Evolutionary conservation across 2,888 invertebrate genomes (phyloP).

Genomic region (Cryptus armator): DNA sequence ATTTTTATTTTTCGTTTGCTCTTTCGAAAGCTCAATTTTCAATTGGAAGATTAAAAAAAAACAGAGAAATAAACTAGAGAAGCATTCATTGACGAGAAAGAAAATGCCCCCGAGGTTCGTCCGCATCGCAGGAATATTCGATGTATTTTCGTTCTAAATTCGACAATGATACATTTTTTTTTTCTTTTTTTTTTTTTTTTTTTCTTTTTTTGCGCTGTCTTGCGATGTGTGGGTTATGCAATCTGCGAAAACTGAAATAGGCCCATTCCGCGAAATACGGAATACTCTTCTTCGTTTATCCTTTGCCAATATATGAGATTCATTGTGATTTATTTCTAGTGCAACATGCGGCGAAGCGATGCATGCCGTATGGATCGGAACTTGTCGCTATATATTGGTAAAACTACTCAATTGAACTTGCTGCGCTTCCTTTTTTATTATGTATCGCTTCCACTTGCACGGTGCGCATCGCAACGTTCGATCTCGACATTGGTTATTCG

Average conservation of each 20-base stretch:
- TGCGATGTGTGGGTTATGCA: neutral
- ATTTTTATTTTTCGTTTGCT: neutral
- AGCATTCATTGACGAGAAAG: conserved; percentile 38
- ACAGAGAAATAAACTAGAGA: neutral
- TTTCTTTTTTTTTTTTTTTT: conserved; percentile 8
- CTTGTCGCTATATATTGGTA: neutral
- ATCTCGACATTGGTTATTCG: conserved; percentile 8
- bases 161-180: conserved; percentile 2
- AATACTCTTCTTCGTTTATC: neutral
- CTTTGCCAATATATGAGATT: neutral
- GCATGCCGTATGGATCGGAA: neutral
- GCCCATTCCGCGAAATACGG: neutral
- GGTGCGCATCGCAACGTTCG: neutral
- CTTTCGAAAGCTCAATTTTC: conserved; percentile 22
- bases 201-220: conserved; percentile 6
- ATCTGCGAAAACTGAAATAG: conserved; percentile 9
- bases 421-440: neutral
- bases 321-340: conserved; percentile 1
- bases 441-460: neutral
- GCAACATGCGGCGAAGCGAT: neutral
- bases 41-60: conserved; percentile 19
- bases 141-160: conserved; percentile 5
- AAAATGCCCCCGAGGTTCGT: neutral
- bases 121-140: neutral
- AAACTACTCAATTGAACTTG: neutral